Evolutionary conservation across 2,797 vertebrate genomes (phyloP).

Genomic region (Lepilemur septentrionalis): DNA sequence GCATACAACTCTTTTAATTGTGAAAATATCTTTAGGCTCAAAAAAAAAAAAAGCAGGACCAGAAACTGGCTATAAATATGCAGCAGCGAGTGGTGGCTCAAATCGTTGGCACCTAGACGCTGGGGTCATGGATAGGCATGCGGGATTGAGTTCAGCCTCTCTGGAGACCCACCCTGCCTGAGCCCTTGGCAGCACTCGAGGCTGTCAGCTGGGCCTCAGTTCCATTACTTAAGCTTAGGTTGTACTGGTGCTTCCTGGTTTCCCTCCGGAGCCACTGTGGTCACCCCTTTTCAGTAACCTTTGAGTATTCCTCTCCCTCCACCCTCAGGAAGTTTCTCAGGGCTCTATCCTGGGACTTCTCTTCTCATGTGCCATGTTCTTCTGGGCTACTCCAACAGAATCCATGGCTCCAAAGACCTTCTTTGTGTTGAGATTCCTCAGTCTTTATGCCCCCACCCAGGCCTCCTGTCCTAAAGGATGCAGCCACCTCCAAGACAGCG

Average conservation of each 20-base stretch:
- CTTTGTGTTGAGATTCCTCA: neutral
- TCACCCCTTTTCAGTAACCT: neutral
- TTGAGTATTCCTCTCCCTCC: no score
- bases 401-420: neutral
- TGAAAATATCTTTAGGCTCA: neutral
- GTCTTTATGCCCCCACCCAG: neutral
- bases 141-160: neutral
- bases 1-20: neutral
- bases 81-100: neutral
- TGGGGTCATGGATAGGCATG: neutral
- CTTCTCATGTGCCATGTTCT: neutral
- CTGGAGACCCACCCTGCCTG: neutral
- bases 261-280: neutral
- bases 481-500: neutral
- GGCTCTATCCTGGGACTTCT: neutral
- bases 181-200: neutral
- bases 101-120: neutral
- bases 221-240: neutral
- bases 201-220: neutral
- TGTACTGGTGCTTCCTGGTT: neutral
- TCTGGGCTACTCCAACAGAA: neutral
- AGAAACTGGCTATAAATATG: neutral
- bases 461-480: neutral
- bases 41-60: neutral
- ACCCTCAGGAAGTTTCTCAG: neutral